Evolutionary conservation across 2,113 vertebrate genomes (phyloP).

Genomic region (Scytalopus superciliaris): DNA sequence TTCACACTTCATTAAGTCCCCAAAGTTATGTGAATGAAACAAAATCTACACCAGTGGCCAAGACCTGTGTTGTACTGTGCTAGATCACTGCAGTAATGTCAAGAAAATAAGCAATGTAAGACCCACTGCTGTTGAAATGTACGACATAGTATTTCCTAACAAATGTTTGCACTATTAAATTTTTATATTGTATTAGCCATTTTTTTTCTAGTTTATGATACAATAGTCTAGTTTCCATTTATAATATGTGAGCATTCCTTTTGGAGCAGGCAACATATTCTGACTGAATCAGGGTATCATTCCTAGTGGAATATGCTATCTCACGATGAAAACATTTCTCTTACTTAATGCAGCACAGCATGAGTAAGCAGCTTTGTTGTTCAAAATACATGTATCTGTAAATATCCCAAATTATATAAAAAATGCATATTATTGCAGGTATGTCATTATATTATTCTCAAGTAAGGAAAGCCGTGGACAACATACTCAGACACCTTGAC

Average conservation of each 20-base stretch:
- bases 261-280: background rate
- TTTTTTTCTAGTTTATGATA: background rate
- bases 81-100: background rate
- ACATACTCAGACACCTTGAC: slow-evolving; percentile 94
- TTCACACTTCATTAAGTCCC: background rate
- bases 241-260: background rate
- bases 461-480: slow-evolving; percentile 95
- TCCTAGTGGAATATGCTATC: background rate
- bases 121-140: background rate
- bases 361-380: background rate
- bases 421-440: slow-evolving; percentile 70
- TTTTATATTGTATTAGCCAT: background rate
- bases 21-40: background rate
- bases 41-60: background rate
- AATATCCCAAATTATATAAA: background rate
- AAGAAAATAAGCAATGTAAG: background rate
- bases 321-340: background rate
- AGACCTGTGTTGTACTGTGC: background rate
- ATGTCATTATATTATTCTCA: slow-evolving; percentile 98
- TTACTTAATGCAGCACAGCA: background rate
- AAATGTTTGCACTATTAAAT: background rate
- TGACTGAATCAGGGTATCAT: background rate
- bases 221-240: background rate
- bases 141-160: background rate
- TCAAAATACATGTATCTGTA: background rate